Conservation (phyloP, 2,888 invertebrate species). For the Cenopis cana region DNA sequence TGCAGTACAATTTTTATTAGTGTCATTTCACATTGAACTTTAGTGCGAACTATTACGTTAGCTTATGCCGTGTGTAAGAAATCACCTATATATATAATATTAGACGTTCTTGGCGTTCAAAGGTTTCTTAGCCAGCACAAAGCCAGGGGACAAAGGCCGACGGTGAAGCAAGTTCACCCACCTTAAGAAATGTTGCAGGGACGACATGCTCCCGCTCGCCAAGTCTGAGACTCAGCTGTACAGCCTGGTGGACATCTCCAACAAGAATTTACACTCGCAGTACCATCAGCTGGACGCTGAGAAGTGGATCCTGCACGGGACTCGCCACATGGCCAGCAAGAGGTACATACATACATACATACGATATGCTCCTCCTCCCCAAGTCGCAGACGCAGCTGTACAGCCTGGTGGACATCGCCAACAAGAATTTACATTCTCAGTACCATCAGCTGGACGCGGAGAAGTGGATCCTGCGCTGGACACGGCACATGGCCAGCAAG, state of each 20-base stretch:
- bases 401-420: conserved; percentile 73
- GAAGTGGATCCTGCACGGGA: conserved; percentile 70
- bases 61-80: too few species aligned
- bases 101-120: too few species aligned
- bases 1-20: too few species aligned
- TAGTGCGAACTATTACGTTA: too few species aligned
- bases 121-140: too few species aligned
- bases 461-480: conserved; percentile 70
- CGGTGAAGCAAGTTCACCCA: too few species aligned
- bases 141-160: too few species aligned
- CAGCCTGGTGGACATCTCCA: conserved; percentile 73
- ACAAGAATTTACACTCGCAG: conserved; percentile 73
- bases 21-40: too few species aligned
- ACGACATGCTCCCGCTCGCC: conserved; percentile 71
- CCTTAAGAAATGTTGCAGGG: conserved; percentile 57
- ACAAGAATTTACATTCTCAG: conserved; percentile 73
- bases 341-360: too few species aligned
- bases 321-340: conserved; percentile 74
- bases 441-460: conserved; percentile 68
- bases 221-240: conserved; percentile 70
- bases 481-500: conserved; percentile 74
- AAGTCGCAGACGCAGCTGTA: conserved; percentile 70
- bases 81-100: too few species aligned
- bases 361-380: conserved; percentile 71
- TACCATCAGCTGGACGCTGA: conserved; percentile 68